Conservation (phyloP, 2,888 invertebrate genomes). For the Agrochola circellaris region DNA sequence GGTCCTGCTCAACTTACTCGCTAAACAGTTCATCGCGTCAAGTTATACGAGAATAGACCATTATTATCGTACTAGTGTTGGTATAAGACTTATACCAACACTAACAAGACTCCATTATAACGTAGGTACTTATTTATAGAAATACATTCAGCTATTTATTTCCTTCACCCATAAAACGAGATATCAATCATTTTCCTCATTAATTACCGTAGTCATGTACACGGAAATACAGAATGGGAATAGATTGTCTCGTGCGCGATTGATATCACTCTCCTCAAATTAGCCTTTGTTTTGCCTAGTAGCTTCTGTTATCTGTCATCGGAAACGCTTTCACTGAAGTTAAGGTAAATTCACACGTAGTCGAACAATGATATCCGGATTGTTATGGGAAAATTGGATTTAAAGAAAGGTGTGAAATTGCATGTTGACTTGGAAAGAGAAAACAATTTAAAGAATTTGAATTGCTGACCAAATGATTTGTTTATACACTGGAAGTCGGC, state of each 20-base stretch:
- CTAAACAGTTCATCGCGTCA: no score
- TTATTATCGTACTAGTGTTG: no score
- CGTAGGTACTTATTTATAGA: conserved; percentile 8
- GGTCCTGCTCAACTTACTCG: background rate
- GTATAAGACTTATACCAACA: no score
- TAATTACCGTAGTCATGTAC: conserved; percentile 28
- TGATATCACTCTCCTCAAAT: conserved; percentile 67
- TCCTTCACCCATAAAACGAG: background rate
- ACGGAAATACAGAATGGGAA: conserved; percentile 45
- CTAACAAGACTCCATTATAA: no score
- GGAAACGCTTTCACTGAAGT: conserved; percentile 74
- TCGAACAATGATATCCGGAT: conserved; percentile 12
- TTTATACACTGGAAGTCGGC: background rate
- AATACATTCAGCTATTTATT: conserved; percentile 4
- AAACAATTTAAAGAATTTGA: background rate
- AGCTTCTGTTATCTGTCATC: conserved; percentile 67
- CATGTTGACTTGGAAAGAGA: background rate
- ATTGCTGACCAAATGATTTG: background rate
- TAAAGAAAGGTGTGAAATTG: background rate
- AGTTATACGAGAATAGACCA: no score
- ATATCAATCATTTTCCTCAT: conserved; percentile 27
- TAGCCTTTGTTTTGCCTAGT: conserved; percentile 71
- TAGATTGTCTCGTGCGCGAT: conserved; percentile 60
- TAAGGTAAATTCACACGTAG: conserved; percentile 47
- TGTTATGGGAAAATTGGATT: conserved; percentile 3